Evolutionary conservation across 2,113 vertebrate genomes (phyloP), one percentile per base, ranked within the genome.

Genomic region (Microtus montanus): DNA sequence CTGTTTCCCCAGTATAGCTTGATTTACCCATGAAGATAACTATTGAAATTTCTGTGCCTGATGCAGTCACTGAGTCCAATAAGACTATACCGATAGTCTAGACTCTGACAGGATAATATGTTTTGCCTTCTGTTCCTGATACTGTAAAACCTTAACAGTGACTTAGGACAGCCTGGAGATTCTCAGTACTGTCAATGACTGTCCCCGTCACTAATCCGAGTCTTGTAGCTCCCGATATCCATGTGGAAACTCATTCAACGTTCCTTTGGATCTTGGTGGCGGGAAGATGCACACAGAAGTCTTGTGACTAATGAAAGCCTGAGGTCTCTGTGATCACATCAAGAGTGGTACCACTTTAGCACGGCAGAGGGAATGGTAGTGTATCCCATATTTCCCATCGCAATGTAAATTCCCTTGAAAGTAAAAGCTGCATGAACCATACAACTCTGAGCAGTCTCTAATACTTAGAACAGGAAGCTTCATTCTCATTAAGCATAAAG

Each of bases 381-480:
- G 66, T 84, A 66, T 24, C 24, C 52, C 17, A 35, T 38, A 64
- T 77, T 87, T 87, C 92, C 64, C 49, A 52, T 33, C 7, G 10
- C 26, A 94, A 44, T 5, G 2, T 26, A 38, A 4, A 63, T 49
- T 90, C 4, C 33, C 75, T 44, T 26, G 47, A 91, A 93, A 24
- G 41, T 77, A 95, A 96, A 91, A 89, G 28, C 35, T 52, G 47
- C 54, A 87, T 41, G 90, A 74, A 91, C 85, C 92, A 84, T 66
- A 92, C 28, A 89, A 47, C 74, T 79, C 91, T 91, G 64, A 95
- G 35, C 73, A 79, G 73, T 95, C 96, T 93, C 63, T 88, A 77
- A 86, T 79, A 71, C 89, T 93, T 94, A 49, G 78, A 92, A 92
- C 28, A 91, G 89, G 90, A 89, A 97, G 85, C 49, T 94, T 92